phyloP scores from a whole-genome alignment of 2,113 vertebrate genomes.

The Phainopepla nitens region DNA sequence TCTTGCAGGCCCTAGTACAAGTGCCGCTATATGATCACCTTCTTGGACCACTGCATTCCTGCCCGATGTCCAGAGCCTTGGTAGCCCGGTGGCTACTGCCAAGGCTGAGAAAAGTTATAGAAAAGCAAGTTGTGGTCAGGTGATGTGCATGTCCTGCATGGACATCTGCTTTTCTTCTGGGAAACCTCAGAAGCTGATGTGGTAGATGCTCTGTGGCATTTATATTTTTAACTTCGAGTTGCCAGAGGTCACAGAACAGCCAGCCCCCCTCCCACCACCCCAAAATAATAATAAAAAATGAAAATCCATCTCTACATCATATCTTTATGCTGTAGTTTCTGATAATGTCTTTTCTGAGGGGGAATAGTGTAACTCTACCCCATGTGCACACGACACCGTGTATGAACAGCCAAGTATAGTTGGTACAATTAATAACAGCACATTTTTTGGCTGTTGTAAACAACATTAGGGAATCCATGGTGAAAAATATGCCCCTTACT shows the following conservation, averaged over 20 bases:
- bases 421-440: background rate
- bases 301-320: background rate
- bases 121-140: background rate
- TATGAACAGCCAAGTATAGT: background rate
- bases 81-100: background rate
- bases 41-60: background rate
- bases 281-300: no score
- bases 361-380: background rate
- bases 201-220: background rate
- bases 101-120: background rate
- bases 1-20: background rate
- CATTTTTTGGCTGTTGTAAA: background rate
- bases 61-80: background rate
- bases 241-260: background rate
- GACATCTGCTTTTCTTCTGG: background rate
- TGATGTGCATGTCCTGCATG: background rate
- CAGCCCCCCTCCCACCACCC: accelerated
- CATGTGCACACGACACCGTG: background rate
- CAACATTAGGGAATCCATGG: background rate
- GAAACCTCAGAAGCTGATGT: background rate
- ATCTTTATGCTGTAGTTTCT: background rate
- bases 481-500: background rate
- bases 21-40: background rate
- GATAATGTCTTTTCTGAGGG: background rate
- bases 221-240: background rate